Conservation (phyloP, 1,140 invertebrate species). For the Papilio polyxenes region DNA sequence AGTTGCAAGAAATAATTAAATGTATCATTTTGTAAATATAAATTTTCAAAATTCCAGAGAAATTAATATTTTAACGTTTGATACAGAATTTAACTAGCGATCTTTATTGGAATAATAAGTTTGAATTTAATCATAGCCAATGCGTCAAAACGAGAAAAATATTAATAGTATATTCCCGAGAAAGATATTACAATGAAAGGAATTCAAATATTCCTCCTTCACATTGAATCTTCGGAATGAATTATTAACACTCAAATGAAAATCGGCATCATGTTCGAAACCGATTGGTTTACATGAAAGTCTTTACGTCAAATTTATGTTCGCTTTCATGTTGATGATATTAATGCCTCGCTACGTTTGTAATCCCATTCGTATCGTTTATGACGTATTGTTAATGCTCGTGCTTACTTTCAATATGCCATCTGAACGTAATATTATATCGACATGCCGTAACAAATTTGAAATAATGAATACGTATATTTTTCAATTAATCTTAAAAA, state of each 20-base stretch:
- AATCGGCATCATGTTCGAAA: constrained; percentile 34
- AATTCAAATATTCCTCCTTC: constrained; percentile 37
- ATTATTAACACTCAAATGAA: constrained; percentile 37
- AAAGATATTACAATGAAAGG: constrained; percentile 37
- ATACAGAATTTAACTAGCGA: neutral
- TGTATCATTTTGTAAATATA: too few species aligned
- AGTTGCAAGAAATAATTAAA: neutral
- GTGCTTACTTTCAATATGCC: neutral
- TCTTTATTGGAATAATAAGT: constrained; percentile 30
- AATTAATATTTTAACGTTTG: too few species aligned
- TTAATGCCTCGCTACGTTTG: constrained; percentile 30
- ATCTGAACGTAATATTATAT: constrained; percentile 1
- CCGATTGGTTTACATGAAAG: constrained; percentile 35
- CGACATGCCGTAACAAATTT: constrained; percentile 4
- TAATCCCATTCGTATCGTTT: constrained; percentile 32
- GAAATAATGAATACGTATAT: neutral
- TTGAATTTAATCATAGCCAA: constrained; percentile 16
- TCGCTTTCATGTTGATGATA: constrained; percentile 33
- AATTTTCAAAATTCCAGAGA: too few species aligned
- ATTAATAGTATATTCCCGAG: constrained; percentile 33
- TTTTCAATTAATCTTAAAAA: too few species aligned
- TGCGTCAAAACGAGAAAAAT: constrained; percentile 29
- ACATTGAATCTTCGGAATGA: constrained; percentile 31
- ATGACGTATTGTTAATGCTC: constrained; percentile 20
- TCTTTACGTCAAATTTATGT: constrained; percentile 37